Percentiles rank a stretch among this genome's conserved stretches.
These are phyloP conservation scores for Chaetophractus vellerosus DNA, from an alignment of 2,797 vertebrate genomes.

Conservation along the genomic window DNA sequence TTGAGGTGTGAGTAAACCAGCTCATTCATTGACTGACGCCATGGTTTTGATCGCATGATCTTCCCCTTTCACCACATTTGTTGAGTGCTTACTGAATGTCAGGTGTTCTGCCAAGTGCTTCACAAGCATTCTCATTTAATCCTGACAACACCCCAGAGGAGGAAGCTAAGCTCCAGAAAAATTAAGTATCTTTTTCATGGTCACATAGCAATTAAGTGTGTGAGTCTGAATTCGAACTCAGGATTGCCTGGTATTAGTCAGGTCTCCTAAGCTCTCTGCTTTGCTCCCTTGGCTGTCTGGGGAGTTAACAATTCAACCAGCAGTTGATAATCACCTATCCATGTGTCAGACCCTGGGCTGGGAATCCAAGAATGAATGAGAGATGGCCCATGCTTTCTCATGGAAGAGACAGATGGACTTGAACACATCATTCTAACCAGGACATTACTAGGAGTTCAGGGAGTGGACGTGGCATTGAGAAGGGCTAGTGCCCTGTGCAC, in stretches of 20 bases:
- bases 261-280: constrained; percentile 62
- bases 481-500: not conserved
- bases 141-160: constrained; percentile 45
- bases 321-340: not conserved
- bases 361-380: not conserved
- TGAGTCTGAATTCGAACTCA: constrained; percentile 80
- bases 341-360: not conserved
- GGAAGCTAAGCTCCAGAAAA: constrained; percentile 58
- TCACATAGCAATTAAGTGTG: constrained; percentile 46
- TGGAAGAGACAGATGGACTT: not conserved
- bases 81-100: constrained; percentile 66
- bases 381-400: not conserved
- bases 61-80: constrained; percentile 39
- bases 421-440: constrained; percentile 15
- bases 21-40: not conserved
- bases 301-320: not conserved
- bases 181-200: constrained; percentile 73
- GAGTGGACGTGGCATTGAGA: not conserved
- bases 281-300: constrained; percentile 43
- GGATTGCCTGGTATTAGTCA: constrained; percentile 50
- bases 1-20: not conserved
- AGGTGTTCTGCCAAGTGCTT: constrained; percentile 35
- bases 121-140: constrained; percentile 55
- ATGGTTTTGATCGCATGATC: not conserved
- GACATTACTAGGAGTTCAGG: not conserved